Percentiles rank a stretch among this genome's conserved stretches.
These are phyloP conservation scores for Drosophila flavopinicola DNA, from an alignment of 2,888 invertebrate genomes.

Conservation along the genomic window DNA sequence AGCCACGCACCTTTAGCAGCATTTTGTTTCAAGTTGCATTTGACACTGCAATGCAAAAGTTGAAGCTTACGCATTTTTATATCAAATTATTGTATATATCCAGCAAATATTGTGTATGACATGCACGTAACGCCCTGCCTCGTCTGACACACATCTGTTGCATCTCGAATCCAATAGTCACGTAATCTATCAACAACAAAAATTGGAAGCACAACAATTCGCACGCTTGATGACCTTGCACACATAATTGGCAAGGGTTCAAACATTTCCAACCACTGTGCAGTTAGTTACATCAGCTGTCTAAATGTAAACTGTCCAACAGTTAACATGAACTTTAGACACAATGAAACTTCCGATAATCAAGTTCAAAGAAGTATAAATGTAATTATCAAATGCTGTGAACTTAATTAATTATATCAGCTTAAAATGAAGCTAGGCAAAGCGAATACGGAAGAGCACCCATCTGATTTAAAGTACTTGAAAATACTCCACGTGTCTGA, in stretches of 20 bases:
- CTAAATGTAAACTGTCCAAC: slow-evolving; percentile 8
- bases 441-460: slow-evolving; percentile 13
- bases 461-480: neutral
- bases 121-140: slow-evolving; percentile 47
- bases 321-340: slow-evolving; percentile 4
- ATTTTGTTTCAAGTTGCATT: slow-evolving; percentile 51
- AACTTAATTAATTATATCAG: neutral
- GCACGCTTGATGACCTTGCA: slow-evolving; percentile 57
- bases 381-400: neutral
- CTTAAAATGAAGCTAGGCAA: neutral
- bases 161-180: slow-evolving; percentile 64
- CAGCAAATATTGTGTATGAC: slow-evolving; percentile 29
- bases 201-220: slow-evolving; percentile 31
- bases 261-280: slow-evolving; percentile 32
- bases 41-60: slow-evolving; percentile 51
- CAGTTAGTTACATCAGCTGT: slow-evolving; percentile 9
- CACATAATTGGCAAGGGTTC: slow-evolving; percentile 62
- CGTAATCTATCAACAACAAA: slow-evolving; percentile 54
- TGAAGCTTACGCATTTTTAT: slow-evolving; percentile 68
- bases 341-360: slow-evolving; percentile 9
- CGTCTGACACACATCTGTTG: slow-evolving; percentile 64
- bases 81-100: slow-evolving; percentile 39
- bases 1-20: slow-evolving; percentile 55
- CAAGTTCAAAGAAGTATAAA: slow-evolving; percentile 39
- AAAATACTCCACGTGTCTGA: slow-evolving; percentile 14